These are phyloP conservation scores for Dasyornis broadbenti DNA, from an alignment of 2,113 vertebrate genomes.

Conservation along the genomic window DNA sequence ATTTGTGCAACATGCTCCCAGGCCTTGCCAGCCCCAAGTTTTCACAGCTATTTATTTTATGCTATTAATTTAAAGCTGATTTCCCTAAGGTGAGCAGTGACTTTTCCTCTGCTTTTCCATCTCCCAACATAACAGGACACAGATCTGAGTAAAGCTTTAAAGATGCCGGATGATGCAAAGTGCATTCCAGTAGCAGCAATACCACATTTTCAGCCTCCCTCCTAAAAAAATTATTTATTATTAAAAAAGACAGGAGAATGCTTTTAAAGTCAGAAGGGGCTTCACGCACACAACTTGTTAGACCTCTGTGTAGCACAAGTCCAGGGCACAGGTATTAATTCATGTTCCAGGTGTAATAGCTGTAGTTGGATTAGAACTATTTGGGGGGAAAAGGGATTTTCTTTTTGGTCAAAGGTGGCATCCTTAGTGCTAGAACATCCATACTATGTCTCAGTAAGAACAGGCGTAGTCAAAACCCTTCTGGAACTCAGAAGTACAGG, in stretches of 20 bases:
- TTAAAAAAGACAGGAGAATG: not conserved
- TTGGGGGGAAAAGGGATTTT: not conserved
- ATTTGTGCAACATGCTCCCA: not conserved
- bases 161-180: not conserved
- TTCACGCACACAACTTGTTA: not conserved
- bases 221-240: not conserved
- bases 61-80: constrained; percentile 8
- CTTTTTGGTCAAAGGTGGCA: not conserved
- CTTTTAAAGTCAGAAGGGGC: not conserved
- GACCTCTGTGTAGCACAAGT: not conserved
- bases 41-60: not conserved
- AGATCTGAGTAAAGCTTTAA: not conserved
- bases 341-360: not conserved
- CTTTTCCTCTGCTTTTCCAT: not conserved
- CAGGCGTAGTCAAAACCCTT: not conserved
- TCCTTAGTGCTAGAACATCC: not conserved
- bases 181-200: not conserved
- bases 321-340: not conserved
- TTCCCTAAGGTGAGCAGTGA: not conserved
- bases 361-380: not conserved
- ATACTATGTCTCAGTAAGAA: not conserved
- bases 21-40: not conserved
- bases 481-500: not conserved
- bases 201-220: not conserved
- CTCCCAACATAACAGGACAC: not conserved